Conservation (phyloP, 2,797 vertebrate genomes). For the Graptemys geographica region DNA sequence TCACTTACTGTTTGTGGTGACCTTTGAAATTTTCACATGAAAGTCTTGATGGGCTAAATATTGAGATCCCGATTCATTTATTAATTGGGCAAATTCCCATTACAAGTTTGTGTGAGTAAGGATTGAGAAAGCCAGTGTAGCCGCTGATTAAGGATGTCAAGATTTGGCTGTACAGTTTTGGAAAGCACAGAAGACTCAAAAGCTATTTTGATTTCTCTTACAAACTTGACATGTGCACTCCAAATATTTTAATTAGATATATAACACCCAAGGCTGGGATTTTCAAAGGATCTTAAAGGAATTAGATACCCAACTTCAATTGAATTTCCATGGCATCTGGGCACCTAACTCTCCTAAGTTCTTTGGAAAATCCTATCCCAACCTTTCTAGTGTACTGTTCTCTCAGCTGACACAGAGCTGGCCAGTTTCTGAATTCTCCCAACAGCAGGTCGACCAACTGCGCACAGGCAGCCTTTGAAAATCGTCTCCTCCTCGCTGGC, state of each 20-base stretch:
- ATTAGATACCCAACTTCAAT: not conserved
- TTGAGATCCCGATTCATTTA: constrained; percentile 69
- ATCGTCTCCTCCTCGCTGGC: constrained; percentile 63
- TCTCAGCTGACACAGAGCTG: not conserved
- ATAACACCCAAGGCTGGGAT: constrained; percentile 24
- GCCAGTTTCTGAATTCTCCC: not conserved
- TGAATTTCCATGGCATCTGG: not conserved
- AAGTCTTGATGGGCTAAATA: constrained; percentile 67
- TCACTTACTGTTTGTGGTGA: constrained; percentile 57
- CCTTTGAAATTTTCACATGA: constrained; percentile 70
- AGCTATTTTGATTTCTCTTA: not conserved
- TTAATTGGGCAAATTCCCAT: constrained; percentile 48
- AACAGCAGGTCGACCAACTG: constrained; percentile 11
- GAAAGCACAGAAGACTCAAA: not conserved
- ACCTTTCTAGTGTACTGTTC: not conserved
- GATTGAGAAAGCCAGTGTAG: not conserved
- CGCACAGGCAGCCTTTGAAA: constrained; percentile 45
- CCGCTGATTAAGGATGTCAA: not conserved
- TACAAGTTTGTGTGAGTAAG: not conserved
- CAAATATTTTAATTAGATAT: constrained; percentile 65
- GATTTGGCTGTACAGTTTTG: not conserved
- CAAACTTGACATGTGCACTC: constrained; percentile 34
- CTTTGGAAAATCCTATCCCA: not conserved
- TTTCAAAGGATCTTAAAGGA: constrained; percentile 2
- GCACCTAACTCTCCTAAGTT: not conserved